Conservation (phyloP, 2,888 invertebrate species). For the Polyommatus iphigenia region DNA sequence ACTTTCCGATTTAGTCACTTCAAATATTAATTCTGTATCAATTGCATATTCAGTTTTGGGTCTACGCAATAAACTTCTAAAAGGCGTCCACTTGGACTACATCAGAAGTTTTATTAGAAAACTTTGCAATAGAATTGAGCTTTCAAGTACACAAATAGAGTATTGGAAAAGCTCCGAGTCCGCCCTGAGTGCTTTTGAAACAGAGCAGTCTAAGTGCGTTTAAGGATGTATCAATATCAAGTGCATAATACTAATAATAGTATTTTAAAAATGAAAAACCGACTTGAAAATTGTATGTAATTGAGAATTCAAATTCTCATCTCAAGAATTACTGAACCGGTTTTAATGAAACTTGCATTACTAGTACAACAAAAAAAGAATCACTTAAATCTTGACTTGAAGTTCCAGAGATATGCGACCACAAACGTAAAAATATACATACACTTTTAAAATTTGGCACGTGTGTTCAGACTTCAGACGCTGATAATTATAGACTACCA, state of each 20-base stretch:
- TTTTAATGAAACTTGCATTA: no score
- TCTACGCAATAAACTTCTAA: background rate
- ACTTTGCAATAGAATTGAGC: conserved; percentile 28
- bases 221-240: background rate
- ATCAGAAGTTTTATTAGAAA: conserved; percentile 32
- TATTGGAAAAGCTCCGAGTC: conserved; percentile 1
- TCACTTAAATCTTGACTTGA: no score
- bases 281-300: no score
- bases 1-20: background rate
- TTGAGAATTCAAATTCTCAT: no score
- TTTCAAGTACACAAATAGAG: background rate
- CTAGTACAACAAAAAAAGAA: no score
- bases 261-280: no score
- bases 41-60: background rate
- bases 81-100: conserved; percentile 1
- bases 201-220: background rate
- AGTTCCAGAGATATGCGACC: no score
- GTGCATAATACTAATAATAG: background rate
- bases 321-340: no score
- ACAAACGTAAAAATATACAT: no score
- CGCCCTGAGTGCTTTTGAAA: background rate
- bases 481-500: no score
- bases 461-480: no score
- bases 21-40: background rate
- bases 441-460: no score